Evolutionary conservation across 2,797 vertebrate genomes (phyloP).

Genomic region (Arnoldichthys spilopterus): DNA sequence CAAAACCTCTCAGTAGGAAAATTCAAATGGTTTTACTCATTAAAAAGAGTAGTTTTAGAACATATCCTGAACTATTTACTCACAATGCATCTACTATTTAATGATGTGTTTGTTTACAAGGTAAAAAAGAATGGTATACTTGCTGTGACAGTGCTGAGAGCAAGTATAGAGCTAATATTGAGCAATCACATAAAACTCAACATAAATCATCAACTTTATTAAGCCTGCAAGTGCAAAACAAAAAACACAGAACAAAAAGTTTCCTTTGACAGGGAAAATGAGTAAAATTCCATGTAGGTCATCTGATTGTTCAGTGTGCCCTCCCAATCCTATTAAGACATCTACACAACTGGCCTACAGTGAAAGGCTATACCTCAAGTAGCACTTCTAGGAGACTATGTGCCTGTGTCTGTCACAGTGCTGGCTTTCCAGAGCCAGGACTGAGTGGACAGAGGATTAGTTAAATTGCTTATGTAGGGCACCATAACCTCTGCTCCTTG

Average conservation of each 20-base stretch:
- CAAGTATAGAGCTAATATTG: neutral
- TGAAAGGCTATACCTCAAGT: neutral
- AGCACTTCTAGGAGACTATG: neutral
- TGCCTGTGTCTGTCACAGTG: neutral
- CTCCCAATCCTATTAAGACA: neutral
- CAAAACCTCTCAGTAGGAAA: neutral
- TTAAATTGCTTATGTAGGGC: constrained; percentile 18
- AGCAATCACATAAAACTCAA: too few species aligned
- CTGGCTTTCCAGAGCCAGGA: neutral
- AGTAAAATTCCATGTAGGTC: neutral
- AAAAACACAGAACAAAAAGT: neutral
- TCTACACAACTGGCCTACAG: neutral
- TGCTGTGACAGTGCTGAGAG: neutral
- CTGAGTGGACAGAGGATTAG: constrained; percentile 9
- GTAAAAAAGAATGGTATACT: neutral
- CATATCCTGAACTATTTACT: neutral
- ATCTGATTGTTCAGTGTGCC: neutral
- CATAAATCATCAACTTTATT: too few species aligned
- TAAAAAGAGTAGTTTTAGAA: neutral
- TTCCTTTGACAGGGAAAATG: neutral
- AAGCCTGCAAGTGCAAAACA: neutral
- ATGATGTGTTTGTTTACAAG: neutral
- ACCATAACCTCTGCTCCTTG: constrained; percentile 8
- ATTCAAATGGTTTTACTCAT: neutral
- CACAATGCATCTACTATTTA: neutral